Base-by-base conservation (phyloP, 2,888 invertebrate species). In the Thera obeliscata region DNA sequence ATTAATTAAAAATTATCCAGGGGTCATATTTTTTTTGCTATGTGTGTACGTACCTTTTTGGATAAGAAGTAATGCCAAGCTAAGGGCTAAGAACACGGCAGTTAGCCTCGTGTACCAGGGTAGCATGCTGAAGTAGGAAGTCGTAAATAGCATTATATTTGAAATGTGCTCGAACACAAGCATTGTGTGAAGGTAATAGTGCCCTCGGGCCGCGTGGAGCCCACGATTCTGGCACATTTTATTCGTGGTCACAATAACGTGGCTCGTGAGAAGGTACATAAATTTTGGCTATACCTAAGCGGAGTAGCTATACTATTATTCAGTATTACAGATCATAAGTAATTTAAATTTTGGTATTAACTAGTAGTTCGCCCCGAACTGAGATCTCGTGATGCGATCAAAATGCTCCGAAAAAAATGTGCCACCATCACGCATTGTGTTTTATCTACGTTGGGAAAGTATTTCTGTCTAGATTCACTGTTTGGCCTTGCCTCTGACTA, bases 131-230 rank as follows among this genome's bases (percentile, higher is more conserved):
- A 63, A 74, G 78, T 71, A 83, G 85, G 82, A 86, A 84, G 85
- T 83, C 81, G 81, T 90, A 89, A 89, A 90, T 89, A 88, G 84
- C 78, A 80, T 83, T 87, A 87, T 86, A 87, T 88, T 88, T 85
- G 85, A 85, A 87, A 84, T 83, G 84, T 81, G 80, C 79, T 84
- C 78, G 82, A 81, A 83, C 79, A 80, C 81, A 79, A 80, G 82
- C 83, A 81, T 81, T 80, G 82, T 81, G 82, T 80, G 79, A 77
- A 82, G 81, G 81, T 87, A 84, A 89, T 81, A 82, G 78, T 77
- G 74, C 89, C 85, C 89, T 69, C 69, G 88, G 87, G 88, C 77
- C 78, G 75, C 84, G 86, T 87, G 81, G 73, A 78, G 77, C 78
- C 75, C 77, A 77, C 77, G 74, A 74, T 79, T 79, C 80, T 72